Percentiles rank a stretch among this genome's conserved stretches.
These are phyloP conservation scores for Lacanobia oleracea DNA, from an alignment of 2,888 invertebrate species.

Conservation along the genomic window DNA sequence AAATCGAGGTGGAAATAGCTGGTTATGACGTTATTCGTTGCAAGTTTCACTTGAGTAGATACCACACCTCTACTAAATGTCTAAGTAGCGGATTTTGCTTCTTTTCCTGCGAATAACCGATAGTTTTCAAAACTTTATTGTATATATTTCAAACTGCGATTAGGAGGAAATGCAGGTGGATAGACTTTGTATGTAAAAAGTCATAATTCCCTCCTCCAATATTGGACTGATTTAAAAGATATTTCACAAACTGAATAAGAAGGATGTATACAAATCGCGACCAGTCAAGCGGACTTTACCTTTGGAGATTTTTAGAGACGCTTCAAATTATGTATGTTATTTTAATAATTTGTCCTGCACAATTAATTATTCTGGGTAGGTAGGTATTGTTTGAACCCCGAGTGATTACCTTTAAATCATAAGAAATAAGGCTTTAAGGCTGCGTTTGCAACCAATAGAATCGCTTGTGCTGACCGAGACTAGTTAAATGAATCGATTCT, in stretches of 20 bases:
- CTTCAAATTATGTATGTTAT: too few relatives aligned
- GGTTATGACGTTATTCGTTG: background rate
- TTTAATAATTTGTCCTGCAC: too few relatives aligned
- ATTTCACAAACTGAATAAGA: too few relatives aligned
- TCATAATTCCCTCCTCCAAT: too few relatives aligned
- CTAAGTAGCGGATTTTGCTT: background rate
- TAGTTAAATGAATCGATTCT: too few relatives aligned
- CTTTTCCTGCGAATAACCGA: background rate
- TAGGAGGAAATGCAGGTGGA: too few relatives aligned
- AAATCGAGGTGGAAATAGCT: conserved; percentile 36
- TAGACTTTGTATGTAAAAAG: too few relatives aligned
- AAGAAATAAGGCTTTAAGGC: background rate
- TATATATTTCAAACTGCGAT: background rate
- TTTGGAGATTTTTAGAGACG: background rate
- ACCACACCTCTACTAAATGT: background rate
- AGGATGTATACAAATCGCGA: background rate
- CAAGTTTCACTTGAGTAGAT: background rate
- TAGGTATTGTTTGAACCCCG: background rate
- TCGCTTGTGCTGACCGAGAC: too few relatives aligned
- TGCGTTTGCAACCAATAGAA: too few relatives aligned
- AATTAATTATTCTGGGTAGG: too few relatives aligned
- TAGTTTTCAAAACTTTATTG: background rate
- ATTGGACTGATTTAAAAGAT: too few relatives aligned
- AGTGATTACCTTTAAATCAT: background rate
- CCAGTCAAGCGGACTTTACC: background rate